These are phyloP conservation scores for Betta splendens DNA, from an alignment of 2,797 vertebrate species.

Conservation along the genomic window DNA sequence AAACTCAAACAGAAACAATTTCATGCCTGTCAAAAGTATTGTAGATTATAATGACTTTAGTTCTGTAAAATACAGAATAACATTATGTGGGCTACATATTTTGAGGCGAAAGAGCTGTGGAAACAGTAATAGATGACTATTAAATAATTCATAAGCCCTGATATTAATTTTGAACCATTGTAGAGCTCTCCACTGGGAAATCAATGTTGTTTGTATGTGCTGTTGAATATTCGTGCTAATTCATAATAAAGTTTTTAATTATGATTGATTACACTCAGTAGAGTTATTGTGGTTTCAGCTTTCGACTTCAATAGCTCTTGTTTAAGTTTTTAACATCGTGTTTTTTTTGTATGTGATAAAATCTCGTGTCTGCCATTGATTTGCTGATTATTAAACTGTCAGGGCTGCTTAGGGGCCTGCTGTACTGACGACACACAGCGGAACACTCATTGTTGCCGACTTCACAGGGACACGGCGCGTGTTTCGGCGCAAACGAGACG, in stretches of 20 bases:
- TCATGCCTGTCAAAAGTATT: constrained; percentile 72
- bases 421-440: constrained; percentile 61
- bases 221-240: constrained; percentile 69
- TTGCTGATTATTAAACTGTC: constrained; percentile 41
- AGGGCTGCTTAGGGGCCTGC: constrained; percentile 54
- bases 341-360: background rate
- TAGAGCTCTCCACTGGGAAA: constrained; percentile 74
- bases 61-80: constrained; percentile 61
- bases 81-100: constrained; percentile 58
- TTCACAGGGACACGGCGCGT: constrained; percentile 47
- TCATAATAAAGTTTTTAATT: constrained; percentile 57
- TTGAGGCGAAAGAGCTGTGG: constrained; percentile 42
- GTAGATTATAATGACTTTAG: constrained; percentile 65
- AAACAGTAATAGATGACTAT: constrained; percentile 68
- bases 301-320: background rate
- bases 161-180: constrained; percentile 76
- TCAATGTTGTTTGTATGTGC: constrained; percentile 72
- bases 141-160: constrained; percentile 77
- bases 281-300: constrained; percentile 16
- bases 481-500: constrained; percentile 17
- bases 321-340: background rate
- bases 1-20: constrained; percentile 67
- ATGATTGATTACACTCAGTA: constrained; percentile 53
- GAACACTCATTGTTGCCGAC: constrained; percentile 66
- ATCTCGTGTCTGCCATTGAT: constrained; percentile 22